These are phyloP conservation scores for Protobothrops mucrosquamatus DNA, from an alignment of 2,113 vertebrate species.

Conservation along the genomic window DNA sequence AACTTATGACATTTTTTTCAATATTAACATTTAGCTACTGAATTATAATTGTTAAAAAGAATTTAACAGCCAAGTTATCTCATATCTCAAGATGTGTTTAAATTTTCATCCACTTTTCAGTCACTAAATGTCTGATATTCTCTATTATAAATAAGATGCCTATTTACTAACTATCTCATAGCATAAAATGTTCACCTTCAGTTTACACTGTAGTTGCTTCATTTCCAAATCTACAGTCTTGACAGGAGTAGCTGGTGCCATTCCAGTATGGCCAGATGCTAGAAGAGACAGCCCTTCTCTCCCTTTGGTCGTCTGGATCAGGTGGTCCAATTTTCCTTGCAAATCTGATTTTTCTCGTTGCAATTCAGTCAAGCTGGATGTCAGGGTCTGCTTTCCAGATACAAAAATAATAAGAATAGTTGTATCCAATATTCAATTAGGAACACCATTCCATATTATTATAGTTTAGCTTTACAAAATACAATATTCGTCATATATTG, in stretches of 20 bases:
- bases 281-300: constrained; percentile 50
- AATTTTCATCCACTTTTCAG: background rate
- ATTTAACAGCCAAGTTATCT: constrained; percentile 17
- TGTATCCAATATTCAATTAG: constrained; percentile 10
- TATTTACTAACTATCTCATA: constrained; percentile 19
- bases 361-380: constrained; percentile 77
- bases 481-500: background rate
- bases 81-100: constrained; percentile 10
- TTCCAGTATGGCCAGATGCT: constrained; percentile 57
- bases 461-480: constrained; percentile 26
- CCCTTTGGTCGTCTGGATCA: constrained; percentile 63
- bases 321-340: constrained; percentile 78
- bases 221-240: constrained; percentile 80
- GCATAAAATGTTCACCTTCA: constrained; percentile 80
- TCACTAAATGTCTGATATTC: constrained; percentile 17
- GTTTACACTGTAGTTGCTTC: constrained; percentile 85
- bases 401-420: constrained; percentile 38
- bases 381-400: constrained; percentile 76
- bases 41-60: background rate
- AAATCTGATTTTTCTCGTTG: constrained; percentile 86
- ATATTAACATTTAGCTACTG: constrained; percentile 14
- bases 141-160: constrained; percentile 32
- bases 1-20: background rate
- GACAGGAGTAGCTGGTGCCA: constrained; percentile 63
- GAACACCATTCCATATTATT: constrained; percentile 3